Evolutionary conservation across 2,888 invertebrate species (phyloP).

Genomic region (Chironomus riparius): DNA sequence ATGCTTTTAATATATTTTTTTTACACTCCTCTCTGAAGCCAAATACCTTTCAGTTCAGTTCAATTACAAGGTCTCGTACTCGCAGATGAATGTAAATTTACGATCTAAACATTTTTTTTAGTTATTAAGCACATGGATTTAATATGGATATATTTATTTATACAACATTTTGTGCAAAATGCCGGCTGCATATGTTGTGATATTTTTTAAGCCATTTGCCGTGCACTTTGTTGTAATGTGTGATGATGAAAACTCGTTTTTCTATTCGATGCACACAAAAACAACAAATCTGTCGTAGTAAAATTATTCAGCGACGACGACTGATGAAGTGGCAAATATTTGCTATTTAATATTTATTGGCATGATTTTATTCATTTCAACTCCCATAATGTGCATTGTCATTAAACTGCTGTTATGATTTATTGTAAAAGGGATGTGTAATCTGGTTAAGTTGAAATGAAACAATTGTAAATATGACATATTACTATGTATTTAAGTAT

Average conservation of each 20-base stretch:
- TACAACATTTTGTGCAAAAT: not conserved
- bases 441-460: no score
- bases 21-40: not conserved
- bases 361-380: not conserved
- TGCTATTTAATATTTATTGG: constrained; percentile 19
- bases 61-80: constrained; percentile 24
- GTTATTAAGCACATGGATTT: constrained; percentile 23
- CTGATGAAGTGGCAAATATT: constrained; percentile 27
- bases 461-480: not conserved
- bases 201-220: constrained; percentile 19
- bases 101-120: constrained; percentile 23
- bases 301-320: not conserved
- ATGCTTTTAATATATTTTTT: no score
- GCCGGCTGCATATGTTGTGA: constrained; percentile 22
- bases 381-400: constrained; percentile 13
- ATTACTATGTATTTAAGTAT: not conserved
- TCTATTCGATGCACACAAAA: not conserved
- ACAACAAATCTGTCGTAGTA: not conserved
- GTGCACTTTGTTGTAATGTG: not conserved
- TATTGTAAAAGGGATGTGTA: not conserved
- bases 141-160: not conserved
- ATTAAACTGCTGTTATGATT: constrained; percentile 23
- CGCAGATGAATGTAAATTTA: constrained; percentile 1
- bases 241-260: not conserved
- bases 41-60: constrained; percentile 25